phyloP scores from a whole-genome alignment of 2,888 invertebrate genomes.

The Platycheirus rosarum region DNA sequence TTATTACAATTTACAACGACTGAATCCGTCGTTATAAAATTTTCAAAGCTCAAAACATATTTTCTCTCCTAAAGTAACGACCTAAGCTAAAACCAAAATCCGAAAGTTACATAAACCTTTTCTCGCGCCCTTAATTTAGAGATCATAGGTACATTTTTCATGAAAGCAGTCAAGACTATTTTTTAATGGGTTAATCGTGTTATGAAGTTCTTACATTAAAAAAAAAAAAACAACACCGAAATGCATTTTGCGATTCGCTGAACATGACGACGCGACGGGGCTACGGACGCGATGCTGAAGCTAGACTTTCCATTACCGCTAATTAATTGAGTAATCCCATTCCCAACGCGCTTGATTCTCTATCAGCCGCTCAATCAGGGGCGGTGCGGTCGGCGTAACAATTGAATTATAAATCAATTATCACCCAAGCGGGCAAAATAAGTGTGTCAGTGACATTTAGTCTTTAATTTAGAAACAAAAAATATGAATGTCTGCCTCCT shows the following conservation, averaged over 20 bases:
- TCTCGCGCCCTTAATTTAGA: background rate
- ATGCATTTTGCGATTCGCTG: constrained; percentile 59
- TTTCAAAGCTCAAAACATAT: too few relatives aligned
- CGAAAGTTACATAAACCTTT: too few relatives aligned
- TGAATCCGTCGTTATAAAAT: too few relatives aligned
- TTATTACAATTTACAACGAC: too few relatives aligned
- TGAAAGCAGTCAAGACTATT: constrained; percentile 17
- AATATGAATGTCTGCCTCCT: background rate
- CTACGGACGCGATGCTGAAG: background rate
- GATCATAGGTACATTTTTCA: background rate
- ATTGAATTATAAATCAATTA: constrained; percentile 65
- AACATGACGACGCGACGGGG: too few relatives aligned
- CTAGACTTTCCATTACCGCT: constrained; percentile 56
- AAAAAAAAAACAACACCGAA: constrained; percentile 8
- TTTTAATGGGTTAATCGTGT: constrained; percentile 62
- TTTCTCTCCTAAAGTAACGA: background rate
- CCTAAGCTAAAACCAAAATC: background rate
- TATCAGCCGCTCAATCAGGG: constrained; percentile 2
- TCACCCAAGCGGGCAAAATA: constrained; percentile 41
- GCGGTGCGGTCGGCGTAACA: constrained; percentile 23
- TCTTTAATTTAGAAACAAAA: constrained; percentile 19
- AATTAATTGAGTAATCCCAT: constrained; percentile 58
- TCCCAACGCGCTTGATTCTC: constrained; percentile 10
- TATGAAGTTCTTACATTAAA: constrained; percentile 35
- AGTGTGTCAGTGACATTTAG: constrained; percentile 61